Evolutionary conservation across 2,888 invertebrate genomes (phyloP).

Genomic region (Agriopis leucophaearia): DNA sequence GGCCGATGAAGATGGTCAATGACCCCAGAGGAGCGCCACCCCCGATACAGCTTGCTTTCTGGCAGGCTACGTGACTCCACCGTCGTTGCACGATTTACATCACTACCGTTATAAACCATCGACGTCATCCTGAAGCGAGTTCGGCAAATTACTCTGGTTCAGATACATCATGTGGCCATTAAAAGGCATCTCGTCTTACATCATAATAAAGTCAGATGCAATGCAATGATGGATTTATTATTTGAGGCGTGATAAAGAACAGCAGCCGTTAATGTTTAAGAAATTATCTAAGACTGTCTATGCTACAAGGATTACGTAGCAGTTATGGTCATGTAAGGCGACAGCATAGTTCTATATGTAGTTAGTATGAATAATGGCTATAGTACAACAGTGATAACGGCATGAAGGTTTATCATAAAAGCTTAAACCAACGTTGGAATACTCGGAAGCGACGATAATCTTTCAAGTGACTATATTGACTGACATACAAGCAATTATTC

Average conservation of each 20-base stretch:
- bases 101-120: slow-evolving; percentile 54
- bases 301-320: slow-evolving; percentile 5
- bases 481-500: neutral
- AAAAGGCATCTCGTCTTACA: slow-evolving; percentile 11
- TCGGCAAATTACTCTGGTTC: slow-evolving; percentile 31
- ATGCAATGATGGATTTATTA: neutral
- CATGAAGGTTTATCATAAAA: slow-evolving; percentile 29
- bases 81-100: slow-evolving; percentile 66
- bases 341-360: neutral
- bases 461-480: slow-evolving; percentile 5
- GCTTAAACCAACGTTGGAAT: neutral
- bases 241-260: neutral
- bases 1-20: slow-evolving; percentile 62
- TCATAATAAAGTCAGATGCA: slow-evolving; percentile 19
- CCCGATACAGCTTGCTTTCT: slow-evolving; percentile 50
- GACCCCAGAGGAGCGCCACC: slow-evolving; percentile 61
- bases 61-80: slow-evolving; percentile 73
- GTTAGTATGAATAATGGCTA: slow-evolving; percentile 1
- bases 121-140: slow-evolving; percentile 32
- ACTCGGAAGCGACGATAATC: slow-evolving; percentile 5
- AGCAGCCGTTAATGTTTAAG: neutral
- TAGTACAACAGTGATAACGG: slow-evolving; percentile 3
- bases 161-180: slow-evolving; percentile 11
- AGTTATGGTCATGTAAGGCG: neutral
- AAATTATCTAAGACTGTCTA: neutral